These are phyloP conservation scores for Lanius ludovicianus DNA, from an alignment of 2,113 vertebrate genomes.

Conservation along the genomic window DNA sequence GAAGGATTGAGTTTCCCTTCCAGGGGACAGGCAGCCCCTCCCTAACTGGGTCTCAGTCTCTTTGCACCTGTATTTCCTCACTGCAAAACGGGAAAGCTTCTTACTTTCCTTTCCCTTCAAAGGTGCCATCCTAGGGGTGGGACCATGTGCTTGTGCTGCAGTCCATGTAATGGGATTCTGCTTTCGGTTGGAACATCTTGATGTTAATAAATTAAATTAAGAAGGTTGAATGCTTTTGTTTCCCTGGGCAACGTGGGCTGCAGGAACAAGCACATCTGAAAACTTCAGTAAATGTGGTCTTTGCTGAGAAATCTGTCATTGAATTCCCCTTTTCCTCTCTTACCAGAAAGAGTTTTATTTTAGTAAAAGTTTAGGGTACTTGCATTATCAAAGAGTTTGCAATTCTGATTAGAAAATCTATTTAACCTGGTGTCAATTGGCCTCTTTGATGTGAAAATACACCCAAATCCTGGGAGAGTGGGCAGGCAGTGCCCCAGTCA, in stretches of 20 bases:
- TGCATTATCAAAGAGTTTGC: constrained; percentile 15
- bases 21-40: rapidly evolving
- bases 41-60: neutral
- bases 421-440: constrained; percentile 57
- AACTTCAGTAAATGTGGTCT: neutral
- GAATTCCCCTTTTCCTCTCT: constrained; percentile 28
- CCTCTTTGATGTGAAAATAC: constrained; percentile 54
- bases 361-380: neutral
- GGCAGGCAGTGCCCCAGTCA: neutral
- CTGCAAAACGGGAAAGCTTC: rapidly evolving
- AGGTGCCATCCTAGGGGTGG: neutral
- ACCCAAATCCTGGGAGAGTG: neutral
- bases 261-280: neutral
- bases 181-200: neutral
- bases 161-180: neutral
- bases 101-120: neutral
- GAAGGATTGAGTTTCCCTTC: neutral
- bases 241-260: neutral
- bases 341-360: neutral
- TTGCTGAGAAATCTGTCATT: constrained; percentile 34
- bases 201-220: neutral
- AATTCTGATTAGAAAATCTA: constrained; percentile 60
- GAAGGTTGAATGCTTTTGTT: neutral
- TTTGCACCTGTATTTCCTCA: rapidly evolving
- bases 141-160: neutral